Evolutionary conservation across 2,888 invertebrate species (phyloP).

Genomic region (Scaptomyza tumidula): DNA sequence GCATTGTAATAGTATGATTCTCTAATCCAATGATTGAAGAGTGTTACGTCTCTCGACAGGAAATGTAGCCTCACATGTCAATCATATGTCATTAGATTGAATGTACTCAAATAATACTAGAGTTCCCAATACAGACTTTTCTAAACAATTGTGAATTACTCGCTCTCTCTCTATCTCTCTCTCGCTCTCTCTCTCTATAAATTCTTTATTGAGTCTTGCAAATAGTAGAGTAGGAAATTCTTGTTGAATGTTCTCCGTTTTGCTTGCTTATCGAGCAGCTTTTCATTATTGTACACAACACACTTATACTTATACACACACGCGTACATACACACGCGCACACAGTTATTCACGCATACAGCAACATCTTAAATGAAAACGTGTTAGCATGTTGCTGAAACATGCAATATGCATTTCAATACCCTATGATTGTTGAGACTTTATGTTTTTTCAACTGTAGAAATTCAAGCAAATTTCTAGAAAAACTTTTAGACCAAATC

Average conservation of each 20-base stretch:
- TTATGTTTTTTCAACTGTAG: background rate
- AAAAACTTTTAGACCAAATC: too few relatives aligned
- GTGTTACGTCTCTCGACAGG: slow-evolving; percentile 30
- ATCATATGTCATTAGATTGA: slow-evolving; percentile 61
- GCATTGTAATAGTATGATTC: background rate
- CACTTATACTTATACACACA: background rate
- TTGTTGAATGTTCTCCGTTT: slow-evolving; percentile 18
- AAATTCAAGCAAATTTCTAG: too few relatives aligned
- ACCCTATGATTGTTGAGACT: slow-evolving; percentile 13
- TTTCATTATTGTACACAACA: slow-evolving; percentile 47
- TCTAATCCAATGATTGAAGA: slow-evolving; percentile 6
- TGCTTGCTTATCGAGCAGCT: slow-evolving; percentile 50
- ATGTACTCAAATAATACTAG: slow-evolving; percentile 33
- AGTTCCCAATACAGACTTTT: slow-evolving; percentile 38
- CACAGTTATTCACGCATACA: slow-evolving; percentile 1
- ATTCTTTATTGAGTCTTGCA: slow-evolving; percentile 1
- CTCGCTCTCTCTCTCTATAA: too few relatives aligned
- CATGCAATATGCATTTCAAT: slow-evolving; percentile 48
- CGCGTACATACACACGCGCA: background rate
- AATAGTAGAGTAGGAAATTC: slow-evolving; percentile 30
- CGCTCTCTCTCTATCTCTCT: background rate
- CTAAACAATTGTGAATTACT: slow-evolving; percentile 35
- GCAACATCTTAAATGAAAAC: slow-evolving; percentile 14
- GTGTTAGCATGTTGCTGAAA: slow-evolving; percentile 49
- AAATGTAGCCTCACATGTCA: slow-evolving; percentile 68